Evolutionary conservation across 2,888 invertebrate genomes (phyloP), one percentile per base, ranked within the genome.

Genomic region (Nymphalis c-album): DNA sequence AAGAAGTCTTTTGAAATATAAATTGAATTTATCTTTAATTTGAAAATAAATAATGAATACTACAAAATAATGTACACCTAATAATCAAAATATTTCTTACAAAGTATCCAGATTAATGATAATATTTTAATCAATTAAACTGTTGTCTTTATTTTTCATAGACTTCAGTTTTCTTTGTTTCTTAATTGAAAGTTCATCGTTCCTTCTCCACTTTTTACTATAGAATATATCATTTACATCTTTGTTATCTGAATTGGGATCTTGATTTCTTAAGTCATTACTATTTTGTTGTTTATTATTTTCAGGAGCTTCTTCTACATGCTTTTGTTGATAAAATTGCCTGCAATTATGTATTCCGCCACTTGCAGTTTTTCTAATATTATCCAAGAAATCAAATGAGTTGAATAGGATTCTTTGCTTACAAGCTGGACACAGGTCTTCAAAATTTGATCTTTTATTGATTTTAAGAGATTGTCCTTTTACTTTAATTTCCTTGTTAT

Each of bases 291-390:
- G 48, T 26, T 64, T 51, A 50, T n/a, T 63, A n/a, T 63, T 57
- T 4, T 64, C 18, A 7, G 13, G 22, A n/a, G 51, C 18, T 55
- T 65, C 48, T 50, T 57, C 61, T 35, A 68, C 20, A 8, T 31
- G 53, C 22, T 53, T 65, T 22, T 57, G 60, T 64, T 68, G 65
- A 18, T 63, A 75, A 63, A 59, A 73, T 62, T 75, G 71, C 59
- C 75, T 60, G 22, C 72, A 73, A 26, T 75, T 75, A 40, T 75
- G 75, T 55, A 75, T 64, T 26, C 69, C 57, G 10, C 63, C 59
- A 60, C 59, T 65, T 13, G 48, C 26, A 22, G 60, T 45, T 45
- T 55, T 57, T n/a, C 53, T 59, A 18, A 17, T 26, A 10, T 62
- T 67, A 31, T 67, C 57, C 18, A 22, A 16, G 1, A 1, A 35